A percentile compares a stretch with the other conserved stretches of the same genome.
These are phyloP conservation scores for Chrysomela aeneicollis DNA, from an alignment of 2,888 invertebrate genomes.

Conservation along the genomic window DNA sequence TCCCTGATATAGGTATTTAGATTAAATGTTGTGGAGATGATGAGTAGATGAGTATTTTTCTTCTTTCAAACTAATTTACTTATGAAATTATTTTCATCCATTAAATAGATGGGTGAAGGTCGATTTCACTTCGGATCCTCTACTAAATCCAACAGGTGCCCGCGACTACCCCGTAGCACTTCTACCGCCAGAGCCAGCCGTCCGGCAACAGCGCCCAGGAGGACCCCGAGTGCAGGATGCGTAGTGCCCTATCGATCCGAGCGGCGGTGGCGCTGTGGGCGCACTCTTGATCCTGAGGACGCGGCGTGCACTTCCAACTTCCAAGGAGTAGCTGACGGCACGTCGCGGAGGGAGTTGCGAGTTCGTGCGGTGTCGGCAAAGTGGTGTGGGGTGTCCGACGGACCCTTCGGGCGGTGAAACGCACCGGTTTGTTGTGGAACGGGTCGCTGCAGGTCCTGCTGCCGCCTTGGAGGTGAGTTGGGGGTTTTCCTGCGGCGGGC, in stretches of 20 bases:
- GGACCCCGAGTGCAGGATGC: slow-evolving; percentile 50
- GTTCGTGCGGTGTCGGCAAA: slow-evolving; percentile 24
- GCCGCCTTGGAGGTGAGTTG: slow-evolving; percentile 28
- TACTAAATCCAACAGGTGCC: not conserved
- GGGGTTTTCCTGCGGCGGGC: too few species aligned
- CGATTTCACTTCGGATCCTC: too few species aligned
- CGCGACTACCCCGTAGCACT: not conserved
- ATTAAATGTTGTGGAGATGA: too few species aligned
- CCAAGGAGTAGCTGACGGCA: slow-evolving; percentile 21
- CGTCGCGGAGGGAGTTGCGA: slow-evolving; percentile 25
- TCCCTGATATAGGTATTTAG: too few species aligned
- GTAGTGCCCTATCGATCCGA: slow-evolving; percentile 54
- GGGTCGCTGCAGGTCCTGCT: slow-evolving; percentile 8
- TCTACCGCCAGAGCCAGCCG: not conserved
- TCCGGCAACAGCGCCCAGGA: slow-evolving; percentile 30
- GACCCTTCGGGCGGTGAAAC: slow-evolving; percentile 9
- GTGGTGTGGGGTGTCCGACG: slow-evolving; percentile 20
- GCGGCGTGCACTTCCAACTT: slow-evolving; percentile 38
- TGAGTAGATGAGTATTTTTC: too few species aligned
- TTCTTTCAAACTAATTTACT: too few species aligned
- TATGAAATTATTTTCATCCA: too few species aligned
- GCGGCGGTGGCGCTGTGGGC: slow-evolving; percentile 50
- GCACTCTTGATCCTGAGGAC: slow-evolving; percentile 43
- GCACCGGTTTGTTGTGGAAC: slow-evolving; percentile 6
- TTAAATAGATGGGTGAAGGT: too few species aligned